Conservation (phyloP, 1,140 invertebrate genomes). For the Achatina immaculata region DNA sequence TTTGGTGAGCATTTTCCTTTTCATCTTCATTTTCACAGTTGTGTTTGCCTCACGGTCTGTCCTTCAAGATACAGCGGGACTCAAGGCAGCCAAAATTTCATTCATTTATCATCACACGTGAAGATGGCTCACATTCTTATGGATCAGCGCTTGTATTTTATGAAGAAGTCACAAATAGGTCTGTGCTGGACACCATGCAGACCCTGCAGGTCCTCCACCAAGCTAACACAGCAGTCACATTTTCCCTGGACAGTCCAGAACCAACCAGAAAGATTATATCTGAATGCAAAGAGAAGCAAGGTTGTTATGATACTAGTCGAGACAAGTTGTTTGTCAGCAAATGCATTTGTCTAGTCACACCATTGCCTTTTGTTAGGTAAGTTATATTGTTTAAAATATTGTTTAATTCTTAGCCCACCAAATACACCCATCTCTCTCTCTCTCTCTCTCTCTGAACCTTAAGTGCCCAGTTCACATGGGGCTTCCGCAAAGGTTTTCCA, state of each 20-base stretch:
- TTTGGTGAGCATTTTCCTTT: too few relatives aligned
- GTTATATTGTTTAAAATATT: conserved; percentile 22
- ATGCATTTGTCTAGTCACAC: conserved; percentile 89
- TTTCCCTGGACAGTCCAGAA: conserved; percentile 56
- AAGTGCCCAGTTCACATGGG: too few relatives aligned
- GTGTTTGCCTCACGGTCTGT: conserved; percentile 91
- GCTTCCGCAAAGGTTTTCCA: too few relatives aligned
- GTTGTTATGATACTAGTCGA: conserved; percentile 91
- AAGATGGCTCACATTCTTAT: conserved; percentile 94
- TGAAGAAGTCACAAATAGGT: conserved; percentile 91
- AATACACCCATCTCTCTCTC: too few relatives aligned
- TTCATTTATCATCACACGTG: conserved; percentile 95
- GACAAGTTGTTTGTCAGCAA: conserved; percentile 95
- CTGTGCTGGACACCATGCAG: conserved; percentile 94
- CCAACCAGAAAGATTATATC: conserved; percentile 43
- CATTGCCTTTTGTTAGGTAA: conserved; percentile 86
- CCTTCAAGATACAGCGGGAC: conserved; percentile 95
- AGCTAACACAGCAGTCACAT: conserved; percentile 75
- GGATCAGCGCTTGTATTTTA: conserved; percentile 95
- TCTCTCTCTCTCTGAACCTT: too few relatives aligned
- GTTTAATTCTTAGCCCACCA: not conserved
- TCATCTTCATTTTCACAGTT: conserved; percentile 76
- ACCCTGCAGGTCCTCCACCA: conserved; percentile 94
- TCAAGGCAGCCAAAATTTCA: conserved; percentile 92
- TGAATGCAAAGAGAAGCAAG: conserved; percentile 41